Base-by-base conservation (phyloP, 2,888 invertebrate species). In the Hipparchia semele region DNA sequence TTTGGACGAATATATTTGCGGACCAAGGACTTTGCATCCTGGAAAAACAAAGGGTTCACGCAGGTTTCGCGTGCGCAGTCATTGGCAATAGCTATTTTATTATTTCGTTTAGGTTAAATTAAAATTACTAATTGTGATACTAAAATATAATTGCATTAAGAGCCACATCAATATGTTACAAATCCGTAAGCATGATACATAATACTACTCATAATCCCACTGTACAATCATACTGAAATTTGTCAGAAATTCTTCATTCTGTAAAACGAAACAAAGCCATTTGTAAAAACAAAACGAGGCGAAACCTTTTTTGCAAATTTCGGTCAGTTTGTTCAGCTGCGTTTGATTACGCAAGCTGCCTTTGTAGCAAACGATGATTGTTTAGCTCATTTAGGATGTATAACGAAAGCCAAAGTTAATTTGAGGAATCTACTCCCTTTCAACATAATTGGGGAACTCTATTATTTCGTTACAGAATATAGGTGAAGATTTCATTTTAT, bases 361-460 rank as follows among this genome's bases (percentile, higher is more conserved):
- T 71, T 73, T 65, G 58, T 53, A 61, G 65, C 73, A 75, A 75
- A 73, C 60, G 73, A 71, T 39, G 68, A 54, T 69, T 73, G 66
- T 70, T 71, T 69, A 39, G 73, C 39, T 75, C 71, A 75, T 75
- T 71, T 68, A 56, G 61, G 61, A 69, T 51, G 68, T 73, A 61
- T 66, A 69, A 71, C 53, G 46, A 60, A 68, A 73, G 68, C 68
- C 45, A n/a, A 65, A 71, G 73, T 54, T 71, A 71, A 75, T 75
- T 71, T 68, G 59, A n/a, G 64, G 39, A 72, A 75, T 60, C 59
- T 68, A 68, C 70, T 66, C 64, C 62, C 70, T 71, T 73, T 71
- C 73, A 60, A 70, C 58, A 33, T 70, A 73, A 75, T 23, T 73
- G 46, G 45, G 60, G 62, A 62, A 70, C 53, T 70, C 61, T 39